A percentile compares a stretch with the other conserved stretches of the same genome.
Conservation (phyloP, 2,888 invertebrate genomes). For the Clepsis dumicolana region DNA sequence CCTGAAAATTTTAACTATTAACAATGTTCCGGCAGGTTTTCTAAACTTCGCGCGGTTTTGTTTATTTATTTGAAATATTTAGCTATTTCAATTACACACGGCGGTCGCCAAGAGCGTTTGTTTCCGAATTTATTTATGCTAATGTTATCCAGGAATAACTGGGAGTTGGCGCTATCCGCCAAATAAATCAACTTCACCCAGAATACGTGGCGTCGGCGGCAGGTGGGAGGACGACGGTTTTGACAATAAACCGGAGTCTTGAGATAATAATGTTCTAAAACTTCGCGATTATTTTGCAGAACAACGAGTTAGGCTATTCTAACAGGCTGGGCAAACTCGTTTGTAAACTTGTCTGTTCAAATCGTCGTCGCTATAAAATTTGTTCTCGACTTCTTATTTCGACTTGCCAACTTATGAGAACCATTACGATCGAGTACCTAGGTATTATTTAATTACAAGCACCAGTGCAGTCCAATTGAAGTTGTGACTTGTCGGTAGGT, state of each 20-base stretch:
- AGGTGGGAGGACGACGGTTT: constrained; percentile 47
- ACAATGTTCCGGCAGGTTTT: neutral
- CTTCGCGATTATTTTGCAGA: neutral
- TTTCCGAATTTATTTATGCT: constrained; percentile 60
- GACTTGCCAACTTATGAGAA: too few species aligned
- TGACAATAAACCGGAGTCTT: neutral
- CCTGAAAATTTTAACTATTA: neutral
- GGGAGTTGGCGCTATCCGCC: constrained; percentile 49
- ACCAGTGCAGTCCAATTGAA: too few species aligned
- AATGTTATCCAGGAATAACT: constrained; percentile 58
- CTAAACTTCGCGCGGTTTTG: neutral
- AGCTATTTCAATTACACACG: constrained; percentile 17
- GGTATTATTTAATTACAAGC: too few species aligned
- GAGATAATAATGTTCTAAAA: neutral
- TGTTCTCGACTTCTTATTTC: too few species aligned
- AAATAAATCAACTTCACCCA: constrained; percentile 53
- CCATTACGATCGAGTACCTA: too few species aligned
- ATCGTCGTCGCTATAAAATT: too few species aligned
- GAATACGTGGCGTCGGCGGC: constrained; percentile 45
- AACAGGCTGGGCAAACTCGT: too few species aligned
- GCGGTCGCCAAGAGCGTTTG: constrained; percentile 47
- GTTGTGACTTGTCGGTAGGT: too few species aligned
- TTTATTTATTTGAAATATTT: constrained; percentile 13
- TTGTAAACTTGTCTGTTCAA: too few species aligned
- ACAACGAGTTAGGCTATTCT: too few species aligned